These are phyloP conservation scores for Rhorus exstirpatorius DNA, from an alignment of 2,888 invertebrate genomes.

Conservation along the genomic window DNA sequence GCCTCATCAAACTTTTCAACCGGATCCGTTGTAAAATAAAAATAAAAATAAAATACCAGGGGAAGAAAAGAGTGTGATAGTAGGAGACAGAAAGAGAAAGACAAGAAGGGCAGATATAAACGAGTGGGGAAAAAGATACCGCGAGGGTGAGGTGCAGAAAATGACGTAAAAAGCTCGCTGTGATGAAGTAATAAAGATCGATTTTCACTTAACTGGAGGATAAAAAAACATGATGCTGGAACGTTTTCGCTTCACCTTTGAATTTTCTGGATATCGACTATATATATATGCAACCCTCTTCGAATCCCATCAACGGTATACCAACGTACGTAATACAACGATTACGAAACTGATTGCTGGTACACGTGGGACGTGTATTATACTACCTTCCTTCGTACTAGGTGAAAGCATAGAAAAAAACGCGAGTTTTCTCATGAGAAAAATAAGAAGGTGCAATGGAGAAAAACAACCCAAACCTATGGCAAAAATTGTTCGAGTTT, in stretches of 20 bases:
- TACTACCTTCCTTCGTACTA: constrained; percentile 45
- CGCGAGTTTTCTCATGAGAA: constrained; percentile 27
- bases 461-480: constrained; percentile 28
- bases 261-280: constrained; percentile 45
- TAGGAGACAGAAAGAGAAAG: neutral
- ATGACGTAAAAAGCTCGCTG: constrained; percentile 53
- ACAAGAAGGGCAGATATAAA: constrained; percentile 21
- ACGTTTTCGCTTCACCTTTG: constrained; percentile 35
- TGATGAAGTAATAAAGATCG: constrained; percentile 71
- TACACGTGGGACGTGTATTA: constrained; percentile 53
- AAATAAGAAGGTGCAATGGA: constrained; percentile 43
- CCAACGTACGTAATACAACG: constrained; percentile 62
- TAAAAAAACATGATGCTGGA: constrained; percentile 58
- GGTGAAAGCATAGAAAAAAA: constrained; percentile 38
- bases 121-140: constrained; percentile 12
- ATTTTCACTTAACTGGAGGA: constrained; percentile 68
- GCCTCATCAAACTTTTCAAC: constrained; percentile 11
- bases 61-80: neutral
- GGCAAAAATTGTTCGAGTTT: constrained; percentile 27
- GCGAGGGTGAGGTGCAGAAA: constrained; percentile 4
- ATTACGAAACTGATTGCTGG: constrained; percentile 63
- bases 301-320: constrained; percentile 44
- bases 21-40: neutral
- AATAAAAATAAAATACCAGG: constrained; percentile 12
- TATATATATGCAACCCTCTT: constrained; percentile 2